Conservation (phyloP, 92 coral and sea anemone genomes). For the Epizoanthus rinbou region DNA sequence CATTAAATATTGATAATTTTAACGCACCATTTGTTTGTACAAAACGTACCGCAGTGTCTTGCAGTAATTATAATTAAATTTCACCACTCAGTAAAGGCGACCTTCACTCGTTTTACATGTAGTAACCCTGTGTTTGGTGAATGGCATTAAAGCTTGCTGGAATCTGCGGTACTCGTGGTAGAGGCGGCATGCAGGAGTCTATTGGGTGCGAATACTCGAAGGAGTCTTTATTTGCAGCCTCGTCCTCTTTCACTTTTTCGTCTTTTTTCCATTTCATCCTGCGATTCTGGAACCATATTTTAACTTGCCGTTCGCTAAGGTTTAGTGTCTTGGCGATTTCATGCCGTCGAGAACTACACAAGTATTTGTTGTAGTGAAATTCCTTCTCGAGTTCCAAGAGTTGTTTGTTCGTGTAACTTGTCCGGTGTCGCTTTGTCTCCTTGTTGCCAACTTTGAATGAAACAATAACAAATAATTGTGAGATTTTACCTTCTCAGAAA, state of each 20-base stretch:
- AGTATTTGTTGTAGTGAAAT: constrained; percentile 91
- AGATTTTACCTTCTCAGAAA: not conserved
- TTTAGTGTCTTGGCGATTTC: constrained; percentile 90
- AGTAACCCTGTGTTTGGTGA: constrained; percentile 29
- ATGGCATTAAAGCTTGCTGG: constrained; percentile 30
- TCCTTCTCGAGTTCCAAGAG: constrained; percentile 92
- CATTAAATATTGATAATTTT: constrained; percentile 34
- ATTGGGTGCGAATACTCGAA: constrained; percentile 38
- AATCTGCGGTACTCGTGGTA: constrained; percentile 34
- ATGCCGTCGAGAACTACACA: constrained; percentile 88
- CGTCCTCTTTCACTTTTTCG: constrained; percentile 78
- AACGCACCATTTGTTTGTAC: constrained; percentile 19
- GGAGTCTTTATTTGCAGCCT: constrained; percentile 50
- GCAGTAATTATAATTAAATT: not conserved
- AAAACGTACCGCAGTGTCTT: constrained; percentile 10
- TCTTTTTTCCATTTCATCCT: constrained; percentile 98
- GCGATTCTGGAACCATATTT: constrained; percentile 97
- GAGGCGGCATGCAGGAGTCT: constrained; percentile 45
- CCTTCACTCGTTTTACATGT: not conserved
- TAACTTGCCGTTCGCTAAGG: constrained; percentile 92
- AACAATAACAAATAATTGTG: not conserved
- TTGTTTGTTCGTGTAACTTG: constrained; percentile 95
- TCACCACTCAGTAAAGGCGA: not conserved
- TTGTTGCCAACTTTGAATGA: constrained; percentile 28
- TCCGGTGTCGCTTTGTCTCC: constrained; percentile 80